phyloP scores from a whole-genome alignment of 2,113 vertebrate species.

The Pelmatolapia mariae region DNA sequence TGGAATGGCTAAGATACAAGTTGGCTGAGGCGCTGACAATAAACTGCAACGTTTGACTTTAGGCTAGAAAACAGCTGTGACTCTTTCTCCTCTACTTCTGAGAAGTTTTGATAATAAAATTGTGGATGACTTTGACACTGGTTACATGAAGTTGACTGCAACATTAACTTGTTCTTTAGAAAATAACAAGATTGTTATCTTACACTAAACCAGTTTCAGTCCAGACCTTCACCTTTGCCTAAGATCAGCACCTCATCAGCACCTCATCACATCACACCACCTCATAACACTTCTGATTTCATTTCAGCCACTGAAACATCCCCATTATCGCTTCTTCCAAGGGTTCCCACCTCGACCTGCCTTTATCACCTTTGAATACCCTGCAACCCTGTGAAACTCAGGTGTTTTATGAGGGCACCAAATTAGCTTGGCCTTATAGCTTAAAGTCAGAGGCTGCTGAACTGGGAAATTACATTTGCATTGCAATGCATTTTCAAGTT shows the following conservation, averaged over 20 bases:
- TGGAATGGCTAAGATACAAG: background rate
- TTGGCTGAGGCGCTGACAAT: background rate
- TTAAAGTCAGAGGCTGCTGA: slow-evolving; percentile 57
- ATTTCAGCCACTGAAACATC: background rate
- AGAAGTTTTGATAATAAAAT: background rate
- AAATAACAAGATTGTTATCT: background rate
- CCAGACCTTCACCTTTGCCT: background rate
- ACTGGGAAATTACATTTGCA: slow-evolving; percentile 72
- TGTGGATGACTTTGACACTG: background rate
- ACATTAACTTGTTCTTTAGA: background rate
- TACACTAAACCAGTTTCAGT: background rate
- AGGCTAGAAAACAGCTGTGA: background rate
- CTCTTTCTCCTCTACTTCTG: background rate
- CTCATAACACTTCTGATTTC: slow-evolving; percentile 1
- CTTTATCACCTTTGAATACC: slow-evolving; percentile 22
- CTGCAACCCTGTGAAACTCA: slow-evolving; percentile 27
- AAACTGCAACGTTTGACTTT: background rate
- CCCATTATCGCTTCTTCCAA: slow-evolving; percentile 2
- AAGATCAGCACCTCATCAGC: background rate
- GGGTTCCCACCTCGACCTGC: background rate
- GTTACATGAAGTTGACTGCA: background rate
- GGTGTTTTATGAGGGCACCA: slow-evolving; percentile 50
- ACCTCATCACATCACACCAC: background rate
- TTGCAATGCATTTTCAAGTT: slow-evolving; percentile 54
- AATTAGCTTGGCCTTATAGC: slow-evolving; percentile 56